Base-by-base conservation (phyloP, 1,140 invertebrate species). In the Rhagoletis zephyria region DNA sequence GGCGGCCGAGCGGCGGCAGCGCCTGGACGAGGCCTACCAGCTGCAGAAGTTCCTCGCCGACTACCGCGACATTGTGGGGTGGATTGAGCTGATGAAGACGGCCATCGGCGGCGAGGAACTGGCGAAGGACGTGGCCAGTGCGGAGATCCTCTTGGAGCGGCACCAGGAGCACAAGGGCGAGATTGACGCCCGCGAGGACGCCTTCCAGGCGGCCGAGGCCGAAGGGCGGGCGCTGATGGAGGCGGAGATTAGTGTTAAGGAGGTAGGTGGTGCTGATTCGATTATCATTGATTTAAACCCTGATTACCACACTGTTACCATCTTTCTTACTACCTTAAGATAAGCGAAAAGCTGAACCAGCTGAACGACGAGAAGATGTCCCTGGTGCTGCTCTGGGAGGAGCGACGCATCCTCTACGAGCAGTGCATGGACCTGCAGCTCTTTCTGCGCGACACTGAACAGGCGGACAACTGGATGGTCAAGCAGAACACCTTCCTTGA, bases 371-470 rank as follows among this genome's bases (percentile, higher is more conserved):
- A 99, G 91, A 98, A 98, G 92, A 94, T 95, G 6, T 96, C 96
- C 30, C 94, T 99, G 64, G 94, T 97, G 48, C 95, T 96, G 19
- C 94, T 99, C 88, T 99, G 99, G 98, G 98, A 99, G 91, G 97
- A 99, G 93, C 95, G 98, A 77, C 95, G 98, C 45, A 97, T 99
- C 90, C 94, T 99, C 14, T 99, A 99, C 92, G 98, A 99, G 92
- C 98, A 99, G 94, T 99, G 99, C 94, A 99, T 99, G 98, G 99
- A 99, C 93, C 94, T 99, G 90, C 99, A 99, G 93, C 94, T 99
- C 0, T 99, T 99, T 93, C 99, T 99, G 92, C 95, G 99, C 65
- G 98, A 99, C 92, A 97, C 97, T 0, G 98, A 99, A 93, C 98
- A 99, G 93, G 98, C 98, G 6, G 98, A 99, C 92, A 97, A 98